A percentile compares a stretch with the other conserved stretches of the same genome.
Evolutionary conservation across 2,888 invertebrate genomes (phyloP).

Genomic region (Chaetogeoica ovagalla): DNA sequence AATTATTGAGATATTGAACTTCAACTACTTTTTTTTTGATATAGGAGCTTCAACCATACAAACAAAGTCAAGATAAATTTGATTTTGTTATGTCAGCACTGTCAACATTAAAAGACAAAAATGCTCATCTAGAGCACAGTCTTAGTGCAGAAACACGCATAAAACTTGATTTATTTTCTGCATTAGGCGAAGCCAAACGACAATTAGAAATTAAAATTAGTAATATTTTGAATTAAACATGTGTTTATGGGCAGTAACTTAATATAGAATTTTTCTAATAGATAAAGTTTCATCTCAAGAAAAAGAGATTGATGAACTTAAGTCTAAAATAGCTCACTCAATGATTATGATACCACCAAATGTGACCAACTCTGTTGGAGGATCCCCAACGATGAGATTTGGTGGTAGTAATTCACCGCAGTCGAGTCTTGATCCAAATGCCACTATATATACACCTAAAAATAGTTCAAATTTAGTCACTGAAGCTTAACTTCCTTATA

Average conservation of each 20-base stretch:
- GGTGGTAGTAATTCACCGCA: constrained; percentile 57
- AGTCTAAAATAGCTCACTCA: constrained; percentile 88
- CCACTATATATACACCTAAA: constrained; percentile 88
- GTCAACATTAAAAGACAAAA: constrained; percentile 85
- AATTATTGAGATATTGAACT: background rate
- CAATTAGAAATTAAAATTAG: constrained; percentile 85
- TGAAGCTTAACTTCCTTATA: constrained; percentile 47
- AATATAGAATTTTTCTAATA: constrained; percentile 59
- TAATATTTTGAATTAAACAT: constrained; percentile 59
- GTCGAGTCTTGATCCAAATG: constrained; percentile 82
- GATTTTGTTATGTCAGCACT: constrained; percentile 80
- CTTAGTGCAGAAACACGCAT: constrained; percentile 95
- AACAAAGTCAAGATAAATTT: constrained; percentile 69
- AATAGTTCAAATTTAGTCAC: constrained; percentile 56
- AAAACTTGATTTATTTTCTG: constrained; percentile 96
- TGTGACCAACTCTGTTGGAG: constrained; percentile 61
- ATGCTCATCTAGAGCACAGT: constrained; percentile 87
- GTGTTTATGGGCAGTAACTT: background rate
- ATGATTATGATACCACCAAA: constrained; percentile 88
- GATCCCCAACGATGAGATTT: constrained; percentile 66
- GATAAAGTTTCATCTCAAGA: constrained; percentile 82
- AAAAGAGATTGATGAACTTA: constrained; percentile 87
- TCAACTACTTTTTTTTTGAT: constrained; percentile 54
- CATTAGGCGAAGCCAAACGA: constrained; percentile 91
- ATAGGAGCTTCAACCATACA: constrained; percentile 65